Conservation (phyloP, 2,888 invertebrate species). For the Macrophya annulata region DNA sequence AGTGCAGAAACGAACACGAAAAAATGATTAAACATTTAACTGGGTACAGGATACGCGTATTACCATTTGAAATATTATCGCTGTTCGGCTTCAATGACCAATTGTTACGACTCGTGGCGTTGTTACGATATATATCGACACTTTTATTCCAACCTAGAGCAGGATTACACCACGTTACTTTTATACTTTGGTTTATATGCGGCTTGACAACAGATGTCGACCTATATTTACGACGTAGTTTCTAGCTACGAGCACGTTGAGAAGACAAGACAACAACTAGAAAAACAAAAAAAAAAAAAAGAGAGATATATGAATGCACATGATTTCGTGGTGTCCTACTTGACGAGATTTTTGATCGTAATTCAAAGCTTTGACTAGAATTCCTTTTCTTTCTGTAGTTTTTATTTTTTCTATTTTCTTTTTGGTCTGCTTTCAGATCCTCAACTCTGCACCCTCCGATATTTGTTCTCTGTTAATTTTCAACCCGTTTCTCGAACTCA, state of each 20-base stretch:
- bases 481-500: neutral
- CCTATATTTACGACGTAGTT: constrained; percentile 31
- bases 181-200: neutral
- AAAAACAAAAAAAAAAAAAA: neutral
- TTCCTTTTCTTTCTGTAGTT: neutral
- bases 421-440: neutral
- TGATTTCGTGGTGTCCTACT: neutral
- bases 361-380: neutral
- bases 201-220: constrained; percentile 9
- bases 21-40: neutral
- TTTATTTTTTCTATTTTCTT: neutral
- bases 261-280: neutral
- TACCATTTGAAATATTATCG: neutral
- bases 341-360: neutral
- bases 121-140: neutral
- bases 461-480: neutral
- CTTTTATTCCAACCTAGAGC: neutral
- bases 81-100: constrained; percentile 10
- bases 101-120: constrained; percentile 14
- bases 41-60: neutral
- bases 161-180: constrained; percentile 8
- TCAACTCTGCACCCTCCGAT: neutral
- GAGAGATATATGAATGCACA: neutral
- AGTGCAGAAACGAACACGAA: neutral
- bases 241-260: neutral